phyloP scores from a whole-genome alignment of 2,888 invertebrate genomes.

The Quadriops clusia region DNA sequence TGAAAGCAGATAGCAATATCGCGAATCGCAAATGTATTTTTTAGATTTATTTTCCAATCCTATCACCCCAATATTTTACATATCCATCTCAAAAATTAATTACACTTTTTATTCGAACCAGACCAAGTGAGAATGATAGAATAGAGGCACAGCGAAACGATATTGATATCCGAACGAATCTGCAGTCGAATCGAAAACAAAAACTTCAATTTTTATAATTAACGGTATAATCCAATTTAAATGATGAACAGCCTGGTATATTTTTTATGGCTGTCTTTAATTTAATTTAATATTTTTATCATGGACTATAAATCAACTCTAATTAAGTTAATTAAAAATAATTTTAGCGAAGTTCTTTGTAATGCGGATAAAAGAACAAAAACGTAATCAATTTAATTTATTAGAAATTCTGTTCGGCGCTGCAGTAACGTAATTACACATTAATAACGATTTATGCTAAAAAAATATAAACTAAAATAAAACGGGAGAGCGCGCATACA shows the following conservation, averaged over 20 bases:
- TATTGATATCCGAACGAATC: constrained; percentile 24
- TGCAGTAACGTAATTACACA: constrained; percentile 18
- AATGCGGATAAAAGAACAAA: constrained; percentile 27
- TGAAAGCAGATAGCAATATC: constrained; percentile 26
- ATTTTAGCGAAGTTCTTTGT: constrained; percentile 33
- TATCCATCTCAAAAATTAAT: constrained; percentile 37
- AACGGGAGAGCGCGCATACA: no score
- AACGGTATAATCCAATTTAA: constrained; percentile 30
- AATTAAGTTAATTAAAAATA: constrained; percentile 33
- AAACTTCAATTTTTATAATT: constrained; percentile 29
- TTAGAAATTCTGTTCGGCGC: constrained; percentile 24
- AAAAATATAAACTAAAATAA: no score
- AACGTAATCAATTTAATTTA: constrained; percentile 33
- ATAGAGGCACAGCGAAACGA: constrained; percentile 17
- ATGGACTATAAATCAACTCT: constrained; percentile 24
- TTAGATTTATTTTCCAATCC: constrained; percentile 33
- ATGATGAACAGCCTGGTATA: constrained; percentile 26
- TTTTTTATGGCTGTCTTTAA: constrained; percentile 35
- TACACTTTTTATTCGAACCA: constrained; percentile 29
- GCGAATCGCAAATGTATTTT: constrained; percentile 32
- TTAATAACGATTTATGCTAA: constrained; percentile 17
- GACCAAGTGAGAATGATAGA: constrained; percentile 24
- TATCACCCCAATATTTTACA: constrained; percentile 31
- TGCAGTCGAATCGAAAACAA: constrained; percentile 18
- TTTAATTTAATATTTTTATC: constrained; percentile 37